Evolutionary conservation across 2,888 invertebrate species (phyloP), one percentile per base, ranked within the genome.

Genomic region (Actias luna): DNA sequence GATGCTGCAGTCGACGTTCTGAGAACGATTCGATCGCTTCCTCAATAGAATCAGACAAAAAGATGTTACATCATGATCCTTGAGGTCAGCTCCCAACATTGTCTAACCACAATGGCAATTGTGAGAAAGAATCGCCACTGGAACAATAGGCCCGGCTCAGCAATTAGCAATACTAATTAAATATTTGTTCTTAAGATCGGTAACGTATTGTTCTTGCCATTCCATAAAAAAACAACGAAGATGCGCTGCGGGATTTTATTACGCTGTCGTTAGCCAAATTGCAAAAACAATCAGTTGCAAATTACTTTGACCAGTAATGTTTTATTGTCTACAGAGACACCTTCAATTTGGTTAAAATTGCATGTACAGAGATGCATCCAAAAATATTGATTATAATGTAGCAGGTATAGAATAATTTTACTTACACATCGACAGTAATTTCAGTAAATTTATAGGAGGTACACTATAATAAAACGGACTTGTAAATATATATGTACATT

Each of bases 81-180:
- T 83, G 84, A 87, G 91, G 92, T 89, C 90, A 86, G 77, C 85
- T 92, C 92, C 86, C 92, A 92, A 92, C 88, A 91, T 91, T 90
- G 90, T 91, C 77, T 82, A 68, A 78, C 80, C 73, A 92, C 92
- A 92, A 92, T 90, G 80, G 89, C 88, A 85, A 91, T 92, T 92
- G 92, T 91, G 87, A 83, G 88, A 90, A 87, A 83, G 88, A 87
- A 85, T 84, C 82, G 75, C 79, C 79, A 75, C 65, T 73, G 66
- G 77, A 81, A 92, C 91, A 92, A 92, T 92, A 80, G 87, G 72
- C 79, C 72, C 77, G 71, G 81, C 79, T 84, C 82, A 79, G 86
- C 88, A 90, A 92, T 92, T 92, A 92, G 85, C 80, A 80, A 79
- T 74, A 77, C 82, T 81, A 90, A 89, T 91, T 90, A 89, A 85